Conservation (phyloP, 64 coral and sea anemone species). For the Acropora yongei region DNA sequence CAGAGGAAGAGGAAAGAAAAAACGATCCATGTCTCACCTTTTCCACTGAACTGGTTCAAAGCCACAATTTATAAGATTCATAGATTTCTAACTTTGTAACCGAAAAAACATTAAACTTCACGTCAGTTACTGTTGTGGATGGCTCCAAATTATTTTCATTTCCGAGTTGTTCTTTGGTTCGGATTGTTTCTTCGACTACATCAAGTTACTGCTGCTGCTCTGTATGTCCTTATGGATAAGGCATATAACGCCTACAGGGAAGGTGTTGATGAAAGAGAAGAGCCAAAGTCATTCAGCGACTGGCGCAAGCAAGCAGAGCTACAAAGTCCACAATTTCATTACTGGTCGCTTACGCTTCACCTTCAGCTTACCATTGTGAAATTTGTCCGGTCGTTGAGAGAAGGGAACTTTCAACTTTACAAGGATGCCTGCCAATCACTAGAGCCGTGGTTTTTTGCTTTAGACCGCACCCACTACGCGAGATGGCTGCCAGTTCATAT, state of each 20-base stretch:
- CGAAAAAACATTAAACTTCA: background rate
- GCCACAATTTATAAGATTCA: background rate
- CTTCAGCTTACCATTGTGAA: constrained; percentile 39
- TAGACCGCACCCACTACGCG: constrained; percentile 19
- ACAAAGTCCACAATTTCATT: constrained; percentile 59
- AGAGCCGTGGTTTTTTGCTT: background rate
- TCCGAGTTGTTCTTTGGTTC: no score
- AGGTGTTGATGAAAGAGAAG: background rate
- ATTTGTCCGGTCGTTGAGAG: constrained; percentile 22
- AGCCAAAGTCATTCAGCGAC: background rate
- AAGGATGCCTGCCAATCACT: no score
- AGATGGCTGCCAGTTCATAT: background rate
- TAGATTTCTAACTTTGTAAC: background rate
- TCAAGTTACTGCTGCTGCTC: constrained; percentile 54
- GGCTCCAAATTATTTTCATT: no score
- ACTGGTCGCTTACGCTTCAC: constrained; percentile 55
- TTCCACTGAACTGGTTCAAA: background rate
- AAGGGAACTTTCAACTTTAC: constrained; percentile 29
- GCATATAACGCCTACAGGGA: background rate
- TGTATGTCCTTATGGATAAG: constrained; percentile 35
- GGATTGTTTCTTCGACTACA: background rate
- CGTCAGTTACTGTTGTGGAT: no score
- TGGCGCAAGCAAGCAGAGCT: constrained; percentile 31
- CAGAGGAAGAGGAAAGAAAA: background rate
- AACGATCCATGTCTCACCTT: background rate